Evolutionary conservation across 2,113 vertebrate species (phyloP), one percentile per base, ranked within the genome.

Genomic region (Herpetotheres cachinnans): DNA sequence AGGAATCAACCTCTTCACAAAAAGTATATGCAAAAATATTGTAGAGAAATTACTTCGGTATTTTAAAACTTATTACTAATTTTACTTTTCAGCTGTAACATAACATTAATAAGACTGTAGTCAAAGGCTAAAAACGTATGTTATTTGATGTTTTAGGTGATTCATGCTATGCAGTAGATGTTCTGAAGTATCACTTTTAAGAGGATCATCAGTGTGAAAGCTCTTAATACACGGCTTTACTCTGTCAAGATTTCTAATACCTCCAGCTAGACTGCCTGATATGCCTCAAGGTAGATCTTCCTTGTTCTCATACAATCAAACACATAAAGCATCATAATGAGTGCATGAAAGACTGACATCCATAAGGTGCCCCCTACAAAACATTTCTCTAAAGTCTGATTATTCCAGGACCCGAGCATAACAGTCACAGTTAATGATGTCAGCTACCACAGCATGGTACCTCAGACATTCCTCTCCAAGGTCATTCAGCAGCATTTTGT

Each of bases 221-320:
- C 93, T 95, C 97, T 98, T 97, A 96, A 98, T 94, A 94, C 81
- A 67, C 67, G 91, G 76, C 97, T 97, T 98, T 97, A 97, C 88
- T 96, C 97, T 97, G 95, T 98, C 94, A 97, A 95, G 96, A 96
- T 95, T 89, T 87, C 96, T 95, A 97, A 97, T 96, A 90, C 93
- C 67, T 97, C 81, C 79, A 89, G 72, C 95, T 92, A 96, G 96
- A 97, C 82, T 34, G 91, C 59, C 92, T 86, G 95, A 94, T 89
- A 93, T 3, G 95, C 97, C 97, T 96, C 96, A 80, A 98, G 97
- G 97, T 97, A 88, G 90, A 78, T 96, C 70, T 93, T 93, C 71
- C 95, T 93, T 97, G 77, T 97, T 96, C 97, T 97, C 98, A 97
- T 98, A 98, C 93, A 98, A 93, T 91, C 91, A 97, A 97, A 98